Base-by-base conservation (phyloP, 2,888 invertebrate species). In the Drosophila subquinaria region DNA sequence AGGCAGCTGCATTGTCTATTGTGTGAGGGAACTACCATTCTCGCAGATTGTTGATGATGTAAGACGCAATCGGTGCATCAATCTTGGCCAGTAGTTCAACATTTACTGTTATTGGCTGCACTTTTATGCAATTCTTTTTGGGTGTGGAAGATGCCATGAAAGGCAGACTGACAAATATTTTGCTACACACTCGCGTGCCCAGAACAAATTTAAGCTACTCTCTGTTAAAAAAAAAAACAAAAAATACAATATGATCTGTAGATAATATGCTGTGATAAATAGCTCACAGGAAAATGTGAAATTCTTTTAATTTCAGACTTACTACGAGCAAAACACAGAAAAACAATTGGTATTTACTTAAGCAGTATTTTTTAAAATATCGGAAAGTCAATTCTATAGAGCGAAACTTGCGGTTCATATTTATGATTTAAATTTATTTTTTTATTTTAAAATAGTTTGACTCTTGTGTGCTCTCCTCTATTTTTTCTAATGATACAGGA, bases 51-150 rank as follows among this genome's bases (percentile, higher is more conserved):
- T 47, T 68, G 76, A 82, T 84, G 81, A 82, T 82, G 82, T 76
- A 76, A 82, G 80, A 66, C 60, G 62, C 82, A 82, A 85, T 82
- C 77, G 81, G 66, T 76, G 73, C 73, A 80, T 81, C 81, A 82
- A 81, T 85, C 83, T 81, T 82, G 83, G 81, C 87, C 83, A 86
- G 86, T 86, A 80, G 81, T 82, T 81, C 86, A 86, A 69, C 83
- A 73, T 86, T 86, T 82, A 85, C 81, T 76, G 86, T 85, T 81
- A 81, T 82, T 82, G 82, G 62, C 66, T 76, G 82, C 59, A 75
- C 62, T 74, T 68, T 74, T 62, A 73, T 55, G 64, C 57, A 43
- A 56, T 62, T 73, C 45, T 65, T 63, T 79, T 62, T 56, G 57
- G 60, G 45, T 62, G 69, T 56, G 43, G 52, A 56, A 56, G 43